These are phyloP conservation scores for Hirtodrosophila histrioides DNA, from an alignment of 2,888 invertebrate genomes.

Conservation along the genomic window DNA sequence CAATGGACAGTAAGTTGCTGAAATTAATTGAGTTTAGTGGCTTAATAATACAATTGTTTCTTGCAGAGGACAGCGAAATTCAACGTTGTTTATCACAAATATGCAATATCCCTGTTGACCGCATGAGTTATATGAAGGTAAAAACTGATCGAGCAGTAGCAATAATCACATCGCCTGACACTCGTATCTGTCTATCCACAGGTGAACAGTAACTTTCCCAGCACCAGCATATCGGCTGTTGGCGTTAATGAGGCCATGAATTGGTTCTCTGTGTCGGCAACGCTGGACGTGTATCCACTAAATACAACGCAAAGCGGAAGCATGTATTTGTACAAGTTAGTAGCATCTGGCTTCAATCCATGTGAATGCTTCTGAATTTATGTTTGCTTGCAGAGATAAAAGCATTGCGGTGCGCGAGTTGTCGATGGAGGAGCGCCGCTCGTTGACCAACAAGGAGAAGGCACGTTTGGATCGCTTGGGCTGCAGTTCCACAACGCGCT, in stretches of 20 bases:
- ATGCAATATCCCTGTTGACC: constrained; percentile 87
- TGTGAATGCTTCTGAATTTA: neutral
- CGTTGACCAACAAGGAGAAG: constrained; percentile 87
- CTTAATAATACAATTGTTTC: constrained; percentile 1
- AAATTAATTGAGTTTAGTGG: neutral
- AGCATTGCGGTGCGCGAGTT: constrained; percentile 86
- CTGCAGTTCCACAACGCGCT: constrained; percentile 83
- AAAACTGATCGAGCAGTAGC: constrained; percentile 4
- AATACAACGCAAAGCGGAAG: constrained; percentile 87
- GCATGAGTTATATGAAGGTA: constrained; percentile 87
- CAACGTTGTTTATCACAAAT: constrained; percentile 85
- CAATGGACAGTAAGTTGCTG: constrained; percentile 85
- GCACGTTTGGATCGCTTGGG: constrained; percentile 85
- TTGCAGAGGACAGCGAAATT: constrained; percentile 85
- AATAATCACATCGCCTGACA: neutral
- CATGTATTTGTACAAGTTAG: constrained; percentile 89
- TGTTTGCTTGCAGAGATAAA: constrained; percentile 86
- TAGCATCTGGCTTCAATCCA: neutral
- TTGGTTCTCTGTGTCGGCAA: constrained; percentile 86
- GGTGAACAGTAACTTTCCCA: constrained; percentile 86
- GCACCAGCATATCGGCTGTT: constrained; percentile 87
- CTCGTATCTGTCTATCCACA: constrained; percentile 25
- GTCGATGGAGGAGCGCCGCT: constrained; percentile 87
- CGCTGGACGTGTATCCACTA: constrained; percentile 86
- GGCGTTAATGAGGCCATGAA: constrained; percentile 87